Evolutionary conservation across 1,140 invertebrate genomes (phyloP).

Genomic region (Magallana ariakensis): DNA sequence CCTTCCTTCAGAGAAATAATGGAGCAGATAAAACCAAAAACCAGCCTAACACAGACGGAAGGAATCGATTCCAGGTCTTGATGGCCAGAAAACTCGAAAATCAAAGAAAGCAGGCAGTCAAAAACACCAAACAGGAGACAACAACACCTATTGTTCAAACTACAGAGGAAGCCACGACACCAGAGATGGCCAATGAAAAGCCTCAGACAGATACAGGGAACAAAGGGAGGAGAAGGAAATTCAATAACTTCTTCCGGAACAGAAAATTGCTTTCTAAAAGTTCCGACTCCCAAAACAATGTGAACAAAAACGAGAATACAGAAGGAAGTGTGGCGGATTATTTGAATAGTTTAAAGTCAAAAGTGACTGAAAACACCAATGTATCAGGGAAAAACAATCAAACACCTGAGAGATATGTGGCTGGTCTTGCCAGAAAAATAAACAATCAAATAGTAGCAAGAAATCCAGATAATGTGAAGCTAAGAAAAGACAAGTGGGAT

Average conservation of each 20-base stretch:
- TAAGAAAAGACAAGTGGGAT: not conserved
- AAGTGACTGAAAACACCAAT: not conserved
- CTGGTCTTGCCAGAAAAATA: not conserved
- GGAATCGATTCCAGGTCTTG: not conserved
- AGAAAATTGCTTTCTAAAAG: not conserved
- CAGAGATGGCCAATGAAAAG: not conserved
- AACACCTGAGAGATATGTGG: not conserved
- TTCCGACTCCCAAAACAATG: not conserved
- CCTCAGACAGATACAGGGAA: not conserved
- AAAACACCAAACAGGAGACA: not conserved
- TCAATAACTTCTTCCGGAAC: not conserved
- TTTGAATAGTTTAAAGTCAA: not conserved
- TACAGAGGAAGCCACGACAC: not conserved
- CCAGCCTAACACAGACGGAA: not conserved
- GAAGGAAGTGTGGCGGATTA: not conserved
- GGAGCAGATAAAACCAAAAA: not conserved
- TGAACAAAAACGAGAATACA: not conserved
- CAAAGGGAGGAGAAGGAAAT: not conserved
- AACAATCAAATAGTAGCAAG: not conserved
- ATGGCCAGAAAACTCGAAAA: slow-evolving; percentile 2
- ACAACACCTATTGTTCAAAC: not conserved
- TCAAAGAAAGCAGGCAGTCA: not conserved
- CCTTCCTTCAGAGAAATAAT: not conserved
- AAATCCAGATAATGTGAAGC: not conserved
- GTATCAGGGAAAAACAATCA: not conserved